Percentiles rank a stretch among this genome's conserved stretches.
phyloP scores from a whole-genome alignment of 1,140 invertebrate species.

The Eriocheir sinensis region DNA sequence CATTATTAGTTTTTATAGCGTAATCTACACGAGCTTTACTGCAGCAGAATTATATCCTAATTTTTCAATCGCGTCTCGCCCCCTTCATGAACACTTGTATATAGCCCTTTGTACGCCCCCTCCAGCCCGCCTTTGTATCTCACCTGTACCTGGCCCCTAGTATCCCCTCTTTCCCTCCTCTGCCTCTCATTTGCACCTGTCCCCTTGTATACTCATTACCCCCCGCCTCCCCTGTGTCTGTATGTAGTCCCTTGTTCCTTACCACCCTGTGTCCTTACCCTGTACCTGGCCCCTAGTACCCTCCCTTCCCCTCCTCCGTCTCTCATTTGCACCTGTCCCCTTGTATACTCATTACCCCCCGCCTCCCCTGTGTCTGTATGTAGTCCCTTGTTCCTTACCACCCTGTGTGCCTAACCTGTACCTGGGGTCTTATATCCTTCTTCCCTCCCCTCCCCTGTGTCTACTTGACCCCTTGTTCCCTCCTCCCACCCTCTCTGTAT shows the following conservation, averaged over 20 bases:
- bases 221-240: background rate
- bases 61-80: too few species aligned
- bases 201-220: background rate
- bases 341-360: background rate
- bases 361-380: background rate
- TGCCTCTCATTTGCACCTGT: background rate
- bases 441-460: background rate
- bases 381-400: background rate
- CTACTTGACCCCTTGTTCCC: background rate
- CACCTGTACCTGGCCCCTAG: background rate
- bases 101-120: too few species aligned
- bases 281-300: background rate
- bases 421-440: background rate
- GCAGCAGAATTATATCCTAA: too few species aligned
- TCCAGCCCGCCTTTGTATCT: background rate
- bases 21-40: too few species aligned
- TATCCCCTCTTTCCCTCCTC: conserved; percentile 4
- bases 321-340: background rate
- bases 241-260: background rate
- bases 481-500: background rate
- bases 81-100: too few species aligned
- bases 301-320: conserved; percentile 4
- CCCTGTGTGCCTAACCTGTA: background rate
- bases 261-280: background rate
- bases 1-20: too few species aligned